Percentiles rank a stretch among this genome's conserved stretches.
Evolutionary conservation across 2,888 invertebrate species (phyloP).

Genomic region (Lypha dubia): DNA sequence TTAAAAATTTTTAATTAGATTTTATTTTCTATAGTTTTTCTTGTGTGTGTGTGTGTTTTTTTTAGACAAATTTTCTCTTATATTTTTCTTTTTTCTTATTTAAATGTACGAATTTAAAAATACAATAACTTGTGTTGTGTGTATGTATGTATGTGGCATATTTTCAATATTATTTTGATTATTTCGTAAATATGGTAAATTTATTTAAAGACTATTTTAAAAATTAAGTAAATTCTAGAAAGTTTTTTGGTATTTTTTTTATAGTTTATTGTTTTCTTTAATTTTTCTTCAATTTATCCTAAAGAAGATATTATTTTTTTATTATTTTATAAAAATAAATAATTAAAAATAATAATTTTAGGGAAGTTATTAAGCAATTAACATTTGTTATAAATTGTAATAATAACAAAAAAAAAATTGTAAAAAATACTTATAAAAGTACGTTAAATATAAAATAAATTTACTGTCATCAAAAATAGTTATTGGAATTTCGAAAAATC

Average conservation of each 20-base stretch:
- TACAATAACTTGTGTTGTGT: constrained; percentile 65
- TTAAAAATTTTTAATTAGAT: constrained; percentile 40
- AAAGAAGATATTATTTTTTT: constrained; percentile 52
- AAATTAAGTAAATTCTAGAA: constrained; percentile 73
- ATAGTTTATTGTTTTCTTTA: constrained; percentile 47
- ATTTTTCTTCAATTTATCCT: constrained; percentile 7
- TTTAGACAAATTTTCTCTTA: constrained; percentile 56
- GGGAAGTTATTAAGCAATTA: constrained; percentile 12
- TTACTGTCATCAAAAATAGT: too few species aligned
- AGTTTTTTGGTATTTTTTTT: constrained; percentile 70
- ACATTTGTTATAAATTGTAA: background rate
- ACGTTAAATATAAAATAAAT: background rate
- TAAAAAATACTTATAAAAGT: background rate
- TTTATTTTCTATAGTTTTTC: constrained; percentile 8
- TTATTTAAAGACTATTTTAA: constrained; percentile 72
- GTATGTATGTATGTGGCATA: constrained; percentile 69
- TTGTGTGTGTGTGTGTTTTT: constrained; percentile 29
- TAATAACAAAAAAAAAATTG: background rate
- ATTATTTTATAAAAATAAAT: constrained; percentile 14
- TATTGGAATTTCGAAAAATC: background rate
- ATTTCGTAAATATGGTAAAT: constrained; percentile 73
- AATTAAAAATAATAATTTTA: background rate
- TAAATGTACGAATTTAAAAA: constrained; percentile 68
- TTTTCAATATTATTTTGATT: constrained; percentile 76
- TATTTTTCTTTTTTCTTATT: constrained; percentile 36